Evolutionary conservation across 2,888 invertebrate species (phyloP).

Genomic region (Drosophila colorata): DNA sequence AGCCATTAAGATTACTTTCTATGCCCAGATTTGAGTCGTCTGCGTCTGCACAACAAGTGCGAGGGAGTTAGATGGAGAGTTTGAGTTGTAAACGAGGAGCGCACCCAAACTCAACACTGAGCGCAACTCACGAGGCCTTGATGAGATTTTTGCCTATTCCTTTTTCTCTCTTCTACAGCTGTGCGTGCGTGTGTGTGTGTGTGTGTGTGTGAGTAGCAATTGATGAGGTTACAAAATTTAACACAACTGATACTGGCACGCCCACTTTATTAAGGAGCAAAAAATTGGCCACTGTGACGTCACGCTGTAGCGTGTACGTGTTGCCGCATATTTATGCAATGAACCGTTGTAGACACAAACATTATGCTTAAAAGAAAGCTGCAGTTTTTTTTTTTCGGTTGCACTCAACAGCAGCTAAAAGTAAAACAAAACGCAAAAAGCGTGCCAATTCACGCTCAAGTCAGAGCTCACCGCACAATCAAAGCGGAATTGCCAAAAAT

Average conservation of each 20-base stretch:
- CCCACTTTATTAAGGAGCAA: background rate
- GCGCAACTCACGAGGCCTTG: constrained; percentile 26
- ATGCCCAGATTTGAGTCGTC: constrained; percentile 63
- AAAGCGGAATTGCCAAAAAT: constrained; percentile 39
- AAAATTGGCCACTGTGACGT: background rate
- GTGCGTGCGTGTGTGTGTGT: constrained; percentile 13
- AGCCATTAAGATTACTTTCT: constrained; percentile 82
- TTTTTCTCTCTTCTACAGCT: background rate
- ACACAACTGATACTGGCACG: constrained; percentile 41
- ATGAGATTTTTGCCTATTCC: constrained; percentile 46
- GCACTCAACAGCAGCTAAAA: background rate
- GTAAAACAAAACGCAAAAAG: background rate
- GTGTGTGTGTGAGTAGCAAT: constrained; percentile 46
- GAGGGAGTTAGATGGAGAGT: constrained; percentile 2
- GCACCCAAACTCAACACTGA: constrained; percentile 16
- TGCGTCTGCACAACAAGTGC: background rate
- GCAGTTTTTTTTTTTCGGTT: background rate
- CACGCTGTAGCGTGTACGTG: background rate
- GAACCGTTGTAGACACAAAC: background rate
- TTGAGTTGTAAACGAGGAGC: constrained; percentile 8
- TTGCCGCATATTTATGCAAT: constrained; percentile 3
- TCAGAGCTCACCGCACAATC: background rate
- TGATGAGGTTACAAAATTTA: constrained; percentile 73
- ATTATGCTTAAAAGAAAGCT: background rate
- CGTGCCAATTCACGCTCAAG: constrained; percentile 1